These are phyloP conservation scores for Oreochromis niloticus DNA, from an alignment of 2,113 vertebrate species.

Conservation along the genomic window DNA sequence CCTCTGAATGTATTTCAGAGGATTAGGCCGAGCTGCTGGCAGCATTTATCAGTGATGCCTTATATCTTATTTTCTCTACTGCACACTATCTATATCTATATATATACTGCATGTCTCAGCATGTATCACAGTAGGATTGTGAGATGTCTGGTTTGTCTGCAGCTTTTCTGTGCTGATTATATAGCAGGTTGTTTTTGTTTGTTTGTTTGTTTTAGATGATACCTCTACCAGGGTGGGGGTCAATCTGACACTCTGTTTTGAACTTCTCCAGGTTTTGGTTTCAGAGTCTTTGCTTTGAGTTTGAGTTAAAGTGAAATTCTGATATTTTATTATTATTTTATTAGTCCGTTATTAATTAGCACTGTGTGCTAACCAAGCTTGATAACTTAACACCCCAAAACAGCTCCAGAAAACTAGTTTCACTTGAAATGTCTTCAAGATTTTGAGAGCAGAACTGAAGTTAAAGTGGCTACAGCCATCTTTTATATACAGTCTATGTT, in stretches of 20 bases:
- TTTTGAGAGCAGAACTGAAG: neutral
- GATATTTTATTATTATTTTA: neutral
- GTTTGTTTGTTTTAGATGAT: neutral
- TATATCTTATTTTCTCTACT: constrained; percentile 55
- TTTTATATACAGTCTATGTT: neutral
- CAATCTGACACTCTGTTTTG: neutral
- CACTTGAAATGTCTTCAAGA: neutral
- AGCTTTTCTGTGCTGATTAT: neutral
- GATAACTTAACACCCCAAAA: neutral
- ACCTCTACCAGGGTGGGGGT: neutral
- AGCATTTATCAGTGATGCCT: constrained; percentile 60
- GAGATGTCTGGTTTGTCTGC: neutral
- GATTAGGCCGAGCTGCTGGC: constrained; percentile 51
- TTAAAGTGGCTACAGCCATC: neutral
- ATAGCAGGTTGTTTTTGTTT: neutral
- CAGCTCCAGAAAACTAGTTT: neutral
- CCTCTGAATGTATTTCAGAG: constrained; percentile 32
- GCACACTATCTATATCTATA: neutral
- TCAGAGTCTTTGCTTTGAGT: neutral
- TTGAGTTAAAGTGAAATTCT: neutral
- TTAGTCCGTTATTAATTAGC: neutral
- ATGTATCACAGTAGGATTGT: neutral
- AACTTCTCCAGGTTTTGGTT: neutral
- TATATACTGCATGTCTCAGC: neutral
- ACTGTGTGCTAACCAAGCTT: neutral